Evolutionary conservation across 2,113 vertebrate genomes (phyloP).

Genomic region (Ptychochromis oligacanthus): DNA sequence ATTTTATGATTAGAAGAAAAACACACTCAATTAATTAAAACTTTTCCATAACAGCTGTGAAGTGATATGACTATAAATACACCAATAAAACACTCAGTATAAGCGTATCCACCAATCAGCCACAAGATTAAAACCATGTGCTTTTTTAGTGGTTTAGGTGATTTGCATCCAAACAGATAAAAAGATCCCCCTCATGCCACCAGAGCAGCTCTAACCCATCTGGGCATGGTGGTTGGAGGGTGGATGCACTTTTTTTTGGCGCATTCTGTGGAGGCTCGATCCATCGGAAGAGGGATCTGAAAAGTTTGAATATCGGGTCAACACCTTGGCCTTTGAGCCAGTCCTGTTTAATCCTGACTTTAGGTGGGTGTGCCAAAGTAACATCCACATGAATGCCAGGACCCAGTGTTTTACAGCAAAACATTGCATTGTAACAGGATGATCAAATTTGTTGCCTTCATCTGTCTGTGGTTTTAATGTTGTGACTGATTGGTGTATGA

Average conservation of each 20-base stretch:
- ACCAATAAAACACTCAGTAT: slow-evolving; percentile 41
- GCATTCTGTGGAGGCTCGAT: not conserved
- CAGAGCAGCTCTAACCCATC: not conserved
- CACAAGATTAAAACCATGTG: not conserved
- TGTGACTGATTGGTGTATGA: too few relatives aligned
- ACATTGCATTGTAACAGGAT: not conserved
- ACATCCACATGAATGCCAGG: not conserved
- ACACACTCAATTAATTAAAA: slow-evolving; percentile 21
- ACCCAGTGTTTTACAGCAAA: not conserved
- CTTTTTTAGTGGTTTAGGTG: not conserved
- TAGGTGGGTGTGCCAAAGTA: not conserved
- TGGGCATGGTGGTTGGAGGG: not conserved
- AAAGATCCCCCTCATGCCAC: not conserved
- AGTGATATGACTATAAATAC: slow-evolving; percentile 33
- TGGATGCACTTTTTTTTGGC: not conserved
- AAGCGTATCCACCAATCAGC: slow-evolving; percentile 2
- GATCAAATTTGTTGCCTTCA: not conserved
- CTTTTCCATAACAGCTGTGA: slow-evolving; percentile 24
- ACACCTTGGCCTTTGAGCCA: not conserved
- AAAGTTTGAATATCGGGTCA: not conserved
- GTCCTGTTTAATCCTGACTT: not conserved
- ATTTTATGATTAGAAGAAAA: slow-evolving; percentile 19
- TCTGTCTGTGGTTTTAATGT: too few relatives aligned
- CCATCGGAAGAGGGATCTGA: not conserved
- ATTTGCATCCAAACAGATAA: slow-evolving; percentile 8